Conservation (phyloP, 2,113 vertebrate species). For the Pyxicephalus adspersus region DNA sequence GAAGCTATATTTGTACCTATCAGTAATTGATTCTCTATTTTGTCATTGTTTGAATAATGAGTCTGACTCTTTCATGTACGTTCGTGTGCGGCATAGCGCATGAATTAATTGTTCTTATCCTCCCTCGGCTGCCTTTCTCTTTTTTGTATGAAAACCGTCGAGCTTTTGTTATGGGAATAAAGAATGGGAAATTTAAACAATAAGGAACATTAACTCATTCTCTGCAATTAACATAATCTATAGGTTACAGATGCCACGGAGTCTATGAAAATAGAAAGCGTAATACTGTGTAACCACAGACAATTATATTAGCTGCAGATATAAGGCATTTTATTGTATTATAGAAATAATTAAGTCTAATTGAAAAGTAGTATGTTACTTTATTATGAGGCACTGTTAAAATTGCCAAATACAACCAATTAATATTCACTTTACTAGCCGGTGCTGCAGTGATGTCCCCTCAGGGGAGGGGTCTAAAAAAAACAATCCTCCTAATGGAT, state of each 20-base stretch:
- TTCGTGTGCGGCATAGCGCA: not conserved
- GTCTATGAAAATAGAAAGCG: too few relatives aligned
- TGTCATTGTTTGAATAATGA: conserved; percentile 21
- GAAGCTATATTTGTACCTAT: not conserved
- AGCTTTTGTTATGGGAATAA: conserved; percentile 25
- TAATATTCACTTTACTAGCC: too few relatives aligned
- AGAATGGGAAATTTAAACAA: conserved; percentile 3
- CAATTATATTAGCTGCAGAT: too few relatives aligned
- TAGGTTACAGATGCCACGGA: not conserved
- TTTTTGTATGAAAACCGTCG: not conserved
- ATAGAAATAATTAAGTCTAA: too few relatives aligned
- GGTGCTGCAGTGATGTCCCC: too few relatives aligned
- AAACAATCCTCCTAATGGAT: too few relatives aligned
- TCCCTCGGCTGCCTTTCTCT: not conserved
- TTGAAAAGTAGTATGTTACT: too few relatives aligned
- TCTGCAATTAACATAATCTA: conserved; percentile 22
- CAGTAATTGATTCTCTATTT: conserved; percentile 5
- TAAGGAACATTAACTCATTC: not conserved
- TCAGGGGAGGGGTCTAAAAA: too few relatives aligned
- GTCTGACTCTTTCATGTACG: conserved; percentile 5
- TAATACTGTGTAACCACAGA: too few relatives aligned
- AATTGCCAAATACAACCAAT: too few relatives aligned
- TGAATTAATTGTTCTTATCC: conserved; percentile 18
- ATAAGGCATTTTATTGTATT: too few relatives aligned
- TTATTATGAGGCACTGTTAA: too few relatives aligned